Evolutionary conservation across 2,888 invertebrate species (phyloP), one percentile per base, ranked within the genome.

Genomic region (Eristalis pertinax): DNA sequence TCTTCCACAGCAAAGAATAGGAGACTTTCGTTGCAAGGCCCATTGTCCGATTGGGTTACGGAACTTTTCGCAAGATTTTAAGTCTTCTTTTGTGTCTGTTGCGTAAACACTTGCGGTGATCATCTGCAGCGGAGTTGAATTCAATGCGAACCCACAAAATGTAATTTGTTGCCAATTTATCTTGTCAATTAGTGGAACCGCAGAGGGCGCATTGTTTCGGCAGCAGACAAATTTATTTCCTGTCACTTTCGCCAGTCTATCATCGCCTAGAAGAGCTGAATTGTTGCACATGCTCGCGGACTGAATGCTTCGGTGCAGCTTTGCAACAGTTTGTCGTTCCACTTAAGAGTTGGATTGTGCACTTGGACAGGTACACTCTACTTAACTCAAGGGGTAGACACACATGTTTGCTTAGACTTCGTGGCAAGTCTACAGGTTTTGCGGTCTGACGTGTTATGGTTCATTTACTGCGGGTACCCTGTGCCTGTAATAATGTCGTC

Each of bases 171-270:
- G 29, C 15, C 68, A 68, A 74, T 22, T 79, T 62, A 70, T 67
- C n/a, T 60, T 74, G 69, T 64, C 75, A 69, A 82, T 82, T 81
- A 81, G 64, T 64, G n/a, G 43, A 63, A 43, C 41, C 58, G 41
- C 22, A 64, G 63, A 62, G 56, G 64, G 60, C 29, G 13, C 29
- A 22, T 56, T 78, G 62, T 68, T 68, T 58, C 19, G n/a, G 15
- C 65, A 62, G 50, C 56, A 72, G 68, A 13, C 22, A 15, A 73
- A 69, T 65, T 72, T 80, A 76, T 76, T 81, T 84, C 84, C 84
- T 81, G 81, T 76, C 84, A 84, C 84, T 84, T 84, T 84, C 84
- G 81, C 84, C 35, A 67, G 80, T 72, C 68, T 76, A 72, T 72
- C 84, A 80, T 70, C 64, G 24, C n/a, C 38, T 8, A 64, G 41